These are phyloP conservation scores for Diachrysia chrysitis DNA, from an alignment of 2,888 invertebrate species.

Conservation along the genomic window DNA sequence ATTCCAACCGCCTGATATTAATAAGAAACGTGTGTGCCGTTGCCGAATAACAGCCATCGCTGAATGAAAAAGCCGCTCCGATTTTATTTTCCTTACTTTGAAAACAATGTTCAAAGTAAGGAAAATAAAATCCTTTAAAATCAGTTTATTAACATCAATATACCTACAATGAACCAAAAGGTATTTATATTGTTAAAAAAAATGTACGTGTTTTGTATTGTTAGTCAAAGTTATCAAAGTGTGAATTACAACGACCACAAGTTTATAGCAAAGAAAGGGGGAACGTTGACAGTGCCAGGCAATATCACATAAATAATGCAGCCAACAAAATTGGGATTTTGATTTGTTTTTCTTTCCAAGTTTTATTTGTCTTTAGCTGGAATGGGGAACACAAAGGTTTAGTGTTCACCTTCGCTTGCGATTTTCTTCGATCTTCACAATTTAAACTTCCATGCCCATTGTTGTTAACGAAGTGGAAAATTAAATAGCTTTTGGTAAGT, in stretches of 20 bases:
- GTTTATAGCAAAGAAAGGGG: constrained; percentile 83
- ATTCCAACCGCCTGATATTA: constrained; percentile 87
- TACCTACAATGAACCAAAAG: not conserved
- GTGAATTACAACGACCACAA: constrained; percentile 78
- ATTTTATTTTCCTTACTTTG: constrained; percentile 70
- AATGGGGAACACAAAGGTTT: constrained; percentile 75
- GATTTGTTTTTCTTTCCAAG: constrained; percentile 88
- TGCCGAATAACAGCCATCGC: constrained; percentile 68
- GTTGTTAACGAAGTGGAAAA: constrained; percentile 73
- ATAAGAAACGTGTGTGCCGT: constrained; percentile 86
- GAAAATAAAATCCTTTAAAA: constrained; percentile 36
- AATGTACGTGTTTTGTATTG: constrained; percentile 61
- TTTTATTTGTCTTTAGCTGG: constrained; percentile 83
- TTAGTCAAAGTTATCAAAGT: constrained; percentile 78
- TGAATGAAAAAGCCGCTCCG: constrained; percentile 67
- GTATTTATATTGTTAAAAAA: constrained; percentile 22
- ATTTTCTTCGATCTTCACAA: constrained; percentile 66
- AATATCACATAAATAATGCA: constrained; percentile 89
- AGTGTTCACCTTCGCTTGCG: constrained; percentile 49
- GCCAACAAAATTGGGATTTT: constrained; percentile 86
- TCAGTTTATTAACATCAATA: constrained; percentile 35
- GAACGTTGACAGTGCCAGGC: constrained; percentile 81
- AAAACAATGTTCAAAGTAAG: too few species aligned
- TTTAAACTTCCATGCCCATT: constrained; percentile 59
- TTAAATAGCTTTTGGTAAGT: constrained; percentile 56